Percentiles rank a stretch among this genome's conserved stretches.
These are phyloP conservation scores for Tridacna gigas DNA, from an alignment of 2,888 invertebrate genomes.

Conservation along the genomic window DNA sequence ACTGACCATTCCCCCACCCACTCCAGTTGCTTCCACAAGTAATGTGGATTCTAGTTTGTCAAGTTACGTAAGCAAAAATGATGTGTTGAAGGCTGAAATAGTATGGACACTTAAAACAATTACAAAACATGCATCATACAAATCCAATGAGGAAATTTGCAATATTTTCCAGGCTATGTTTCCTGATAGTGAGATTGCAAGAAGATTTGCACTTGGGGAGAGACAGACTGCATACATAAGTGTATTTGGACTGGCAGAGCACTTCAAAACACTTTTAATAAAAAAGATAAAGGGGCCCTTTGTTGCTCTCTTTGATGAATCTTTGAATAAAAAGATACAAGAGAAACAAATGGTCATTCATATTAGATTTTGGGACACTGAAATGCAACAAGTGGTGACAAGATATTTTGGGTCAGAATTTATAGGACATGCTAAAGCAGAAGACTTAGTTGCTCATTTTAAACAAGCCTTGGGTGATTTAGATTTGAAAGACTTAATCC, in stretches of 20 bases:
- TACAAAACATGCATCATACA: background rate
- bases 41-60: too few species aligned
- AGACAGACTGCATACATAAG: conserved; percentile 24
- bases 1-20: too few species aligned
- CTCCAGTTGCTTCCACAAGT: too few species aligned
- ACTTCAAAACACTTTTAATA: conserved; percentile 27
- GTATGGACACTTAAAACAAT: conserved; percentile 34
- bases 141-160: conserved; percentile 25
- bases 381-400: too few species aligned
- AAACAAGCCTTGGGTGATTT: too few species aligned
- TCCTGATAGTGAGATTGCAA: conserved; percentile 40
- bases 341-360: conserved; percentile 26
- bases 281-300: conserved; percentile 7
- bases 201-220: conserved; percentile 21
- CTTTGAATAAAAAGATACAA: conserved; percentile 17
- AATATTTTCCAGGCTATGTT: conserved; percentile 25
- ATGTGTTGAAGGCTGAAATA: too few species aligned
- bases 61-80: too few species aligned
- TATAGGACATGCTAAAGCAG: too few species aligned
- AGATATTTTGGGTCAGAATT: too few species aligned
- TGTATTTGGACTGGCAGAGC: conserved; percentile 35
- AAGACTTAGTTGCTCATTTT: too few species aligned
- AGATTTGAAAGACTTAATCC: too few species aligned
- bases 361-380: too few species aligned
- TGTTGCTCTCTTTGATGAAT: conserved; percentile 27